These are phyloP conservation scores for Nasonovia ribisnigri DNA, from an alignment of 2,888 invertebrate species.

Conservation along the genomic window DNA sequence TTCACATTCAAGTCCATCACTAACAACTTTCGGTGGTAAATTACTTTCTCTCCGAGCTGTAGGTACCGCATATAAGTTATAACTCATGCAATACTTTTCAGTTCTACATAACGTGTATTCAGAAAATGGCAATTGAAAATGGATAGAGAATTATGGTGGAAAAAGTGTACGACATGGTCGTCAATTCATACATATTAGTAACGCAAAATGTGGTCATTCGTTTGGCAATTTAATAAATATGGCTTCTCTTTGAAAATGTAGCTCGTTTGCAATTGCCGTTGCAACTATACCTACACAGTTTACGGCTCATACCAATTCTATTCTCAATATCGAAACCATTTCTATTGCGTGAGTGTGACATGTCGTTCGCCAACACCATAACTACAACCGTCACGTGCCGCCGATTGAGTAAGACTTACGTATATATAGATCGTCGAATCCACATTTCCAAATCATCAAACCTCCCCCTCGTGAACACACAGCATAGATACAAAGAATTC, in stretches of 20 bases:
- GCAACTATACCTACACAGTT: not conserved
- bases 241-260: not conserved
- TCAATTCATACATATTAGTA: not conserved
- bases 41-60: not conserved
- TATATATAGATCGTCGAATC: not conserved
- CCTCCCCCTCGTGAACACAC: not conserved
- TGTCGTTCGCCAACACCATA: not conserved
- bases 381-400: not conserved
- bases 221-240: not conserved
- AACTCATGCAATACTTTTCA: not conserved
- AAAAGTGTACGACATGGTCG: not conserved
- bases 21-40: not conserved
- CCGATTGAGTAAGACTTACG: not conserved
- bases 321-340: not conserved
- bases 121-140: not conserved
- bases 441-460: not conserved
- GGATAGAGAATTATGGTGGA: not conserved
- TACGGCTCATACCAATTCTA: not conserved
- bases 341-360: not conserved
- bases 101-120: not conserved
- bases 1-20: not conserved
- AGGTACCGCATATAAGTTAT: not conserved
- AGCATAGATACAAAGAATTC: not conserved
- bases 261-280: not conserved
- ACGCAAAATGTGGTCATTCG: not conserved